A percentile compares a stretch with the other conserved stretches of the same genome.
phyloP scores from a whole-genome alignment of 1,140 invertebrate species.

The Drosophila sproati region DNA sequence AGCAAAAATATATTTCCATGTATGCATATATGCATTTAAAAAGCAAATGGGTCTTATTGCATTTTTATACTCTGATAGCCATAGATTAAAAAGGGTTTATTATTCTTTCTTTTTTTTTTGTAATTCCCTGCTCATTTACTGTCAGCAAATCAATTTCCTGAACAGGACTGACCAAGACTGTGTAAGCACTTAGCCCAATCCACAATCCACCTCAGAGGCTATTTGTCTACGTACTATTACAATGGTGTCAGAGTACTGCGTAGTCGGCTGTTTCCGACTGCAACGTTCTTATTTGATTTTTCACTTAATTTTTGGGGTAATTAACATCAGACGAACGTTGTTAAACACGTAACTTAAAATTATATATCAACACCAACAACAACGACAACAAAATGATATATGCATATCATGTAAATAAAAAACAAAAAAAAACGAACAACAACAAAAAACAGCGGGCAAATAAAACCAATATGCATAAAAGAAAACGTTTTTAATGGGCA shows the following conservation, averaged over 20 bases:
- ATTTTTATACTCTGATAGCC: no score
- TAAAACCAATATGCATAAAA: constrained; percentile 18
- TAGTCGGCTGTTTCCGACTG: background rate
- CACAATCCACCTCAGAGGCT: no score
- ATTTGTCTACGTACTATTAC: background rate
- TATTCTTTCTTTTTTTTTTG: no score
- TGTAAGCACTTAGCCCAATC: no score
- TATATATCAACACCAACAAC: constrained; percentile 38
- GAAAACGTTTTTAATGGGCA: background rate
- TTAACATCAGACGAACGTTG: constrained; percentile 3
- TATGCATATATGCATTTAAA: background rate
- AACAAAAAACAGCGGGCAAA: constrained; percentile 25
- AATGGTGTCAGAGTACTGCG: background rate
- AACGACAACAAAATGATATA: constrained; percentile 41
- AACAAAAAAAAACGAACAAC: constrained; percentile 1
- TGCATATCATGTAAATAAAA: constrained; percentile 13
- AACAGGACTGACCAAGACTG: no score
- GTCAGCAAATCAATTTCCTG: no score
- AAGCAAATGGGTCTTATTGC: background rate
- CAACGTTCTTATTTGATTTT: background rate
- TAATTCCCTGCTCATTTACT: no score
- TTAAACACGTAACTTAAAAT: constrained; percentile 5
- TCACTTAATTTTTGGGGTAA: background rate
- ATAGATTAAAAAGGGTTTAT: no score
- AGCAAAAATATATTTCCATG: no score